Conservation (phyloP, 2,888 invertebrate genomes). For the Cantharis rufa region DNA sequence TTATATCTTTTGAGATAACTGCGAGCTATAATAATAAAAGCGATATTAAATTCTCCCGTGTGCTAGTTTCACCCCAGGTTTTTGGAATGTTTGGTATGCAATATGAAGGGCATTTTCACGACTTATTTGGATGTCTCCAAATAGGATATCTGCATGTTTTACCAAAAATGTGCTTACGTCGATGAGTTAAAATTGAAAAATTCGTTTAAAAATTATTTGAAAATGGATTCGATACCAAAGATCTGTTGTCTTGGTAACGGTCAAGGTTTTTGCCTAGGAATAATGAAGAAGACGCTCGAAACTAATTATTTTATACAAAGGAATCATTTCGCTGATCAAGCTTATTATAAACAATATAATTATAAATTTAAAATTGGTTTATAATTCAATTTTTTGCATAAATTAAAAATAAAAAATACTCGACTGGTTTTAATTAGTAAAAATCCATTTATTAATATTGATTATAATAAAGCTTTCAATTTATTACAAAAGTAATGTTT, state of each 20-base stretch:
- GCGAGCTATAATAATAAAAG: background rate
- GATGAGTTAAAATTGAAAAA: background rate
- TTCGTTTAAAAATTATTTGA: background rate
- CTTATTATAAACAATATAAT: background rate
- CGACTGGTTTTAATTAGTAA: background rate
- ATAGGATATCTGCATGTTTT: background rate
- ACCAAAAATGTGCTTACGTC: background rate
- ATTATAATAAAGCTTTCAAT: no score
- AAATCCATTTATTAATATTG: background rate
- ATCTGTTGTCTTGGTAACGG: constrained; percentile 28
- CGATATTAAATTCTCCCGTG: background rate
- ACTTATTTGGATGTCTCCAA: background rate
- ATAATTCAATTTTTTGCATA: background rate
- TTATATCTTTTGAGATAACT: background rate
- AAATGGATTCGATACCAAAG: constrained; percentile 17
- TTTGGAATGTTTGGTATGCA: background rate
- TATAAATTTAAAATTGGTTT: background rate
- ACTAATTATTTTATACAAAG: constrained; percentile 19
- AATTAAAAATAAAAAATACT: background rate
- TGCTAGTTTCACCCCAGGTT: background rate
- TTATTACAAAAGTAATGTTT: no score
- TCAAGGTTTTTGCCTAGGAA: constrained; percentile 21
- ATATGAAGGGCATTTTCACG: background rate
- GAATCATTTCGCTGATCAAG: constrained; percentile 13
- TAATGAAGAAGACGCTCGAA: constrained; percentile 8